Evolutionary conservation across 2,113 vertebrate species (phyloP).

Genomic region (Eulemur macaco): DNA sequence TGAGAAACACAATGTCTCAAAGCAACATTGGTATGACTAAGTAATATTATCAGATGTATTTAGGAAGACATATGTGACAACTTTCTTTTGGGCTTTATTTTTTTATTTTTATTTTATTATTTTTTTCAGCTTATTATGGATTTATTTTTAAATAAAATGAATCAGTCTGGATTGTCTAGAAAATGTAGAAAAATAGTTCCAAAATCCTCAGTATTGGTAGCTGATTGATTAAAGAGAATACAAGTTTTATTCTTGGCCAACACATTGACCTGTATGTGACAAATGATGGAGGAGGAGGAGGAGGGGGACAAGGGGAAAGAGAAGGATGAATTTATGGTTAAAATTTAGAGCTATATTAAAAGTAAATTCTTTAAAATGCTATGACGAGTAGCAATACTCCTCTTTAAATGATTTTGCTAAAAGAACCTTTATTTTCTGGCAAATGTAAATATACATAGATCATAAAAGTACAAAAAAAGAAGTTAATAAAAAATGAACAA

Average conservation of each 20-base stretch:
- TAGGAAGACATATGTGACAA: not conserved
- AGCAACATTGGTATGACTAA: not conserved
- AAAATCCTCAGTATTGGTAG: not conserved
- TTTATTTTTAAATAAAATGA: not conserved
- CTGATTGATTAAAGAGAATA: not conserved
- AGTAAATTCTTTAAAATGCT: not conserved
- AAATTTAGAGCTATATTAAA: not conserved
- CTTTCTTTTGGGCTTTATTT: not conserved
- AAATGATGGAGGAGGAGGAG: not conserved
- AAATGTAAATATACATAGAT: not conserved
- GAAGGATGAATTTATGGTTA: not conserved
- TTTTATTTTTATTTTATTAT: too few relatives aligned
- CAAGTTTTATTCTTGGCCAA: not conserved
- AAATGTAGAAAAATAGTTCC: not conserved
- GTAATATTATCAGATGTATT: not conserved
- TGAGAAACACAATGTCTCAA: not conserved
- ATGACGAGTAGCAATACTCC: not conserved
- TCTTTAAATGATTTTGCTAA: not conserved
- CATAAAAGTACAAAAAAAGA: not conserved
- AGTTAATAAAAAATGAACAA: not conserved
- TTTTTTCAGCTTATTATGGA: too few relatives aligned
- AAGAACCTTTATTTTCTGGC: not conserved
- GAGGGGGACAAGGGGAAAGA: not conserved
- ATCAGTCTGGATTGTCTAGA: not conserved
- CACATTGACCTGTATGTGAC: not conserved